Conservation (phyloP, 2,888 invertebrate species). For the Pseudococcus longispinus region DNA sequence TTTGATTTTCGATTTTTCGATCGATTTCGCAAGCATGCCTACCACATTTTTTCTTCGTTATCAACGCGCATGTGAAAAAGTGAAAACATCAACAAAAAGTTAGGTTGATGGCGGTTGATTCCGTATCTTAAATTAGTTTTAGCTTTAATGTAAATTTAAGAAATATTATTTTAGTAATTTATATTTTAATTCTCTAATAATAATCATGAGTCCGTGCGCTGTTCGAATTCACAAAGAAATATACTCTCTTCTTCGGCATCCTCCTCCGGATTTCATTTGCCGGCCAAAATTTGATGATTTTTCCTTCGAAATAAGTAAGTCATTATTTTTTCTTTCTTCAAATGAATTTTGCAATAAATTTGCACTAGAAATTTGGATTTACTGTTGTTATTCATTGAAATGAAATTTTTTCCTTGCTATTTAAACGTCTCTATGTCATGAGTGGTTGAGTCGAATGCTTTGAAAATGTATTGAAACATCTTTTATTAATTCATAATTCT, state of each 20-base stretch:
- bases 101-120: constrained; percentile 36
- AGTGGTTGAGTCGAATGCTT: too few relatives aligned
- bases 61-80: constrained; percentile 47
- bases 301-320: constrained; percentile 50
- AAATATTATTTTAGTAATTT: constrained; percentile 7
- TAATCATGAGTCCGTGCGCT: constrained; percentile 43
- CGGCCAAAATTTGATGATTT: constrained; percentile 44
- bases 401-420: not conserved
- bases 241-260: constrained; percentile 28
- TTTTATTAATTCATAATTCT: too few relatives aligned
- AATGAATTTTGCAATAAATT: not conserved
- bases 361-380: not conserved
- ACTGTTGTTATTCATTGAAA: not conserved
- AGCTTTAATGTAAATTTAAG: constrained; percentile 38
- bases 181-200: not conserved
- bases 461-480: too few relatives aligned
- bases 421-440: not conserved
- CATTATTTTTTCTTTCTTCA: not conserved
- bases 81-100: constrained; percentile 11
- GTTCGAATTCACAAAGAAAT: constrained; percentile 47
- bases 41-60: constrained; percentile 13
- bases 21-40: not conserved
- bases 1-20: not conserved
- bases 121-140: not conserved
- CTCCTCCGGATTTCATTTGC: constrained; percentile 38